phyloP scores from a whole-genome alignment of 2,888 invertebrate species.

The Plebejus anna region DNA sequence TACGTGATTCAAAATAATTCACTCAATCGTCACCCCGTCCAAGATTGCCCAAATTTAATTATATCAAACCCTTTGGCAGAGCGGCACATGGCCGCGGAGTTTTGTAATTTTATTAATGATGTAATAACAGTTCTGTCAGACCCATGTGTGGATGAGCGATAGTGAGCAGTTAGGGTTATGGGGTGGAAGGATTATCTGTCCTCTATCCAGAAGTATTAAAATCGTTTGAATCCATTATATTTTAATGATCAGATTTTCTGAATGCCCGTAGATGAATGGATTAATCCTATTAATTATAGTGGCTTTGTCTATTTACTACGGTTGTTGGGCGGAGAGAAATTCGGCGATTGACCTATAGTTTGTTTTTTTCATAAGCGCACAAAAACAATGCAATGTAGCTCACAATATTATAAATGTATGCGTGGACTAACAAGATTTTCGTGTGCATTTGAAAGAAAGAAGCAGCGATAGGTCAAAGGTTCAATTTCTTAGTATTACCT shows the following conservation, averaged over 20 bases:
- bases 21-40: slow-evolving; percentile 57
- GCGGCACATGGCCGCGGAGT: slow-evolving; percentile 69
- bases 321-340: background rate
- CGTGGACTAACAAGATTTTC: no score
- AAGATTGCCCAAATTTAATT: slow-evolving; percentile 75
- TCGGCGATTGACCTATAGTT: background rate
- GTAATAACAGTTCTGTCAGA: slow-evolving; percentile 78
- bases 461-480: no score
- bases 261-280: background rate
- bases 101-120: slow-evolving; percentile 81
- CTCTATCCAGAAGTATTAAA: slow-evolving; percentile 43
- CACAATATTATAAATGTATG: no score
- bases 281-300: slow-evolving; percentile 3
- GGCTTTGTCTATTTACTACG: background rate
- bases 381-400: no score
- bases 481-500: no score
- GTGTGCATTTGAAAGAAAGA: no score
- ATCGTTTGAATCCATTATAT: slow-evolving; percentile 32
- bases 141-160: slow-evolving; percentile 78
- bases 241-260: slow-evolving; percentile 7
- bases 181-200: slow-evolving; percentile 63
- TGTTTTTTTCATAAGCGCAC: background rate
- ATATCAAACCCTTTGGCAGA: slow-evolving; percentile 60
- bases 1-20: slow-evolving; percentile 71
- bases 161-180: slow-evolving; percentile 77